phyloP scores from a whole-genome alignment of 2,888 invertebrate genomes.

The Cephonodes hylas region DNA sequence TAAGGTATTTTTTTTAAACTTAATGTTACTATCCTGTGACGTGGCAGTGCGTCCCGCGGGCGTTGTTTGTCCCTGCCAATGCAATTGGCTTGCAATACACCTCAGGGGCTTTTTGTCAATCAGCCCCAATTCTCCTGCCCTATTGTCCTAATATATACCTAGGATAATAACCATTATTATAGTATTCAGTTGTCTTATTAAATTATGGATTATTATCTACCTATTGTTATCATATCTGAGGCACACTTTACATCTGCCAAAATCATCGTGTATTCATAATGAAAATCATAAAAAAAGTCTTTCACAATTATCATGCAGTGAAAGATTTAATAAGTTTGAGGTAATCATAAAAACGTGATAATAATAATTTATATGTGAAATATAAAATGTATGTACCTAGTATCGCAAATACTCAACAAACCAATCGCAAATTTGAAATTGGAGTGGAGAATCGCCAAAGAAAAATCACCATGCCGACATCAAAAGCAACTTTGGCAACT shows the following conservation, averaged over 20 bases:
- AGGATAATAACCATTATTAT: background rate
- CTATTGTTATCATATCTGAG: too few species aligned
- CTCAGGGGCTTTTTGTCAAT: slow-evolving; percentile 43
- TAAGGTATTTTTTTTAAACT: background rate
- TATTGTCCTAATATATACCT: background rate
- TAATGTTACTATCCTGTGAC: background rate
- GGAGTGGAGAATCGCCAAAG: background rate
- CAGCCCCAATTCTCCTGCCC: slow-evolving; percentile 16
- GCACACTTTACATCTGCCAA: too few species aligned
- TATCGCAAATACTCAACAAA: background rate
- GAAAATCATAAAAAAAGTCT: too few species aligned
- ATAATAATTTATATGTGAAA: background rate
- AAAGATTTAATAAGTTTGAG: too few species aligned
- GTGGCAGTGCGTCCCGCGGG: slow-evolving; percentile 24
- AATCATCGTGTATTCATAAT: too few species aligned
- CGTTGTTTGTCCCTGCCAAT: slow-evolving; percentile 28
- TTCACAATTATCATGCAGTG: too few species aligned
- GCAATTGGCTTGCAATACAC: slow-evolving; percentile 28
- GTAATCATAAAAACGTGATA: too few species aligned
- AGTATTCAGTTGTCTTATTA: too few species aligned
- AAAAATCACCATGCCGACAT: background rate
- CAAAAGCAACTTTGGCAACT: background rate
- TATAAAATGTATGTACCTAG: too few species aligned
- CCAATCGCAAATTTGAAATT: background rate
- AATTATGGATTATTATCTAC: too few species aligned